Conservation (phyloP, 2,888 invertebrate genomes). For the Apotomis betuletana region DNA sequence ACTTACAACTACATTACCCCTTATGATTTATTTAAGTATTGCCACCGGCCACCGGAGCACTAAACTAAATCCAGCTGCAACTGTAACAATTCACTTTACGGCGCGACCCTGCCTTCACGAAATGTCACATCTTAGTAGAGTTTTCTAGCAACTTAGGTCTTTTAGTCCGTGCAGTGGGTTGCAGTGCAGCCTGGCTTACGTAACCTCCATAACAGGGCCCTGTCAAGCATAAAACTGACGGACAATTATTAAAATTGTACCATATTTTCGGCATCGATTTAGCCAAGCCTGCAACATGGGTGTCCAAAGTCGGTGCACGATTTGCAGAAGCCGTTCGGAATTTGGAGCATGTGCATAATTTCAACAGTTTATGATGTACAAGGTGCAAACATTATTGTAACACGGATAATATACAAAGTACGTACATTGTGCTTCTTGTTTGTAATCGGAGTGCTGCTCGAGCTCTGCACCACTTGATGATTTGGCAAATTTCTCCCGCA, state of each 20-base stretch:
- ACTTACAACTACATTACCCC: neutral
- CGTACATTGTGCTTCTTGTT: neutral
- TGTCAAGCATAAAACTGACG: conserved; percentile 21
- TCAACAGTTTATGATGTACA: neutral
- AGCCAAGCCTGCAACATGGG: neutral
- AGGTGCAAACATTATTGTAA: neutral
- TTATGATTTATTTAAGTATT: neutral
- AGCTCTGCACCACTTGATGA: too few species aligned
- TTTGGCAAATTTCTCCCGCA: too few species aligned
- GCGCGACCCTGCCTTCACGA: neutral
- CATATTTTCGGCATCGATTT: conserved; percentile 27
- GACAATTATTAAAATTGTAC: conserved; percentile 35
- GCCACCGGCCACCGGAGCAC: neutral
- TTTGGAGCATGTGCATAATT: neutral
- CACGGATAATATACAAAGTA: neutral
- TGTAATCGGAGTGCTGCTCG: too few species aligned
- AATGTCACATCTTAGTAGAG: neutral
- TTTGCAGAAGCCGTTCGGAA: neutral
- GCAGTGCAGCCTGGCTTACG: neutral
- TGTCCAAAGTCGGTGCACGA: neutral
- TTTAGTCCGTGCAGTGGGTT: neutral
- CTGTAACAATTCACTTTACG: neutral
- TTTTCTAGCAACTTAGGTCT: neutral
- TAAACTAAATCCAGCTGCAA: neutral
- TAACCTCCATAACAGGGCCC: conserved; percentile 15